phyloP scores from a whole-genome alignment of 1,140 invertebrate genomes.

The Capitella teleta region DNA sequence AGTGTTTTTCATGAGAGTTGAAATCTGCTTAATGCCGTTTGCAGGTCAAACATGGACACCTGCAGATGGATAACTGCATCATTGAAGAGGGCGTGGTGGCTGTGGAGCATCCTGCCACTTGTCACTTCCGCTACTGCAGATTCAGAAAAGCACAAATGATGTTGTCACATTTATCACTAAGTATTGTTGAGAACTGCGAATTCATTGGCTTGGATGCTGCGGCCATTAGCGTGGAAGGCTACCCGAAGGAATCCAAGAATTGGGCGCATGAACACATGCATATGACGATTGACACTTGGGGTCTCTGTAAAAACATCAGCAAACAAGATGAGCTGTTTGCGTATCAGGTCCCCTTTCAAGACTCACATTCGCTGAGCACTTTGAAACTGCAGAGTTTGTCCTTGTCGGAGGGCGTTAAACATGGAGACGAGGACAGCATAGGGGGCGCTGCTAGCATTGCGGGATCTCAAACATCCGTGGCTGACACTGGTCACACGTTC shows the following conservation, averaged over 20 bases:
- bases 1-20: too few species aligned
- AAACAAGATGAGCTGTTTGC: neutral
- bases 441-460: slow-evolving; percentile 1
- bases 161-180: slow-evolving; percentile 25
- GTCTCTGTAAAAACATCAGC: neutral
- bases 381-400: neutral
- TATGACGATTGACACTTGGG: too few species aligned
- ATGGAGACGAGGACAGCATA: neutral
- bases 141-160: slow-evolving; percentile 29
- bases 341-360: neutral
- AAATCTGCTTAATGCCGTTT: slow-evolving; percentile 4
- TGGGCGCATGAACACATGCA: slow-evolving; percentile 26
- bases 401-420: neutral
- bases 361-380: too few species aligned
- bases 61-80: slow-evolving; percentile 34
- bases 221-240: slow-evolving; percentile 27
- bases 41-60: slow-evolving; percentile 24
- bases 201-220: slow-evolving; percentile 29
- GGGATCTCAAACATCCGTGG: neutral
- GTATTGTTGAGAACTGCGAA: slow-evolving; percentile 31
- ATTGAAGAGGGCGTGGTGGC: slow-evolving; percentile 31
- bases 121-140: slow-evolving; percentile 26
- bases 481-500: too few species aligned
- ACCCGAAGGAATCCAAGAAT: slow-evolving; percentile 26
- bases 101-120: slow-evolving; percentile 24